Conservation (phyloP, 2,113 vertebrate species). For the Tenrec ecaudatus region DNA sequence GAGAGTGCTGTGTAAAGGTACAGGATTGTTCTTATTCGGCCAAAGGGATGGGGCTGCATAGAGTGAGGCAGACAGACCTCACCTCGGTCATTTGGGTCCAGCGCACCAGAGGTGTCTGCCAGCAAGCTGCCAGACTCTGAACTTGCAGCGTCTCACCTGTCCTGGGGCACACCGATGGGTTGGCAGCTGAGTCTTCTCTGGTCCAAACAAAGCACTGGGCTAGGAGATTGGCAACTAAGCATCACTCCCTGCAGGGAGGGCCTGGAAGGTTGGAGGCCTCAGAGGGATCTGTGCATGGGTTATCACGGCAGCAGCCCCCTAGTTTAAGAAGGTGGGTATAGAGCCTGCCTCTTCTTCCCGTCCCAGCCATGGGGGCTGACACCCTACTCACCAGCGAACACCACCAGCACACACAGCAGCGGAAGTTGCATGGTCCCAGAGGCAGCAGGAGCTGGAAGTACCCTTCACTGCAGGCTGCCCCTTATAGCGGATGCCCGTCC, state of each 20-base stretch:
- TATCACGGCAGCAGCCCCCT: neutral
- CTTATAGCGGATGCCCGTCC: slow-evolving; percentile 11
- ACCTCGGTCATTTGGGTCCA: neutral
- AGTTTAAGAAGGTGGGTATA: neutral
- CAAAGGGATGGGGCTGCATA: neutral
- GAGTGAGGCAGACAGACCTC: rapidly evolving
- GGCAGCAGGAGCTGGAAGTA: neutral
- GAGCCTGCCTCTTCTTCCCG: neutral
- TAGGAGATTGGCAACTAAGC: neutral
- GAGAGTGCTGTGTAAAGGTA: rapidly evolving
- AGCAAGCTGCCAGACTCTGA: neutral
- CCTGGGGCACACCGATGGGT: neutral
- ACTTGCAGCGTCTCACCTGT: neutral
- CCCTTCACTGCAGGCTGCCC: rapidly evolving
- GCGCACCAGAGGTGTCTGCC: neutral
- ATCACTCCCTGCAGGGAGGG: neutral
- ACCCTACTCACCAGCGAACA: slow-evolving; percentile 68
- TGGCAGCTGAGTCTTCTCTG: neutral
- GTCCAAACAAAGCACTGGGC: neutral
- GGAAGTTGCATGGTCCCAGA: slow-evolving; percentile 52
- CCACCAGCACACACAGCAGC: slow-evolving; percentile 54
- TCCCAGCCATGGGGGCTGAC: neutral
- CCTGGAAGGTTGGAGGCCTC: neutral
- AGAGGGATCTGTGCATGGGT: neutral
- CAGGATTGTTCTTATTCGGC: neutral